A percentile compares a stretch with the other conserved stretches of the same genome.
These are phyloP conservation scores for Peribatodes rhomboidaria DNA, from an alignment of 2,888 invertebrate species.

Conservation along the genomic window DNA sequence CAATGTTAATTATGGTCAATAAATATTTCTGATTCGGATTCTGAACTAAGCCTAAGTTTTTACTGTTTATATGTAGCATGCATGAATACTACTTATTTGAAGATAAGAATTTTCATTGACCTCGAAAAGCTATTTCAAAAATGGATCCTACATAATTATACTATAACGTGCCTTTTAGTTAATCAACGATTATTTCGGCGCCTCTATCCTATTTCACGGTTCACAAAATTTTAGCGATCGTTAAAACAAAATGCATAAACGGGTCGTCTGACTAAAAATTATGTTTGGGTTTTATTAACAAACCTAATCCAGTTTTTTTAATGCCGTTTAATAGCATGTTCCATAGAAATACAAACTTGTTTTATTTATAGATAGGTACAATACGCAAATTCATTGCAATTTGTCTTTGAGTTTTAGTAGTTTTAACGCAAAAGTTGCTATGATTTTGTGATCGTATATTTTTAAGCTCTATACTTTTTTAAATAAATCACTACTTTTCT, in stretches of 20 bases:
- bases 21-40: no score
- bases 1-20: no score
- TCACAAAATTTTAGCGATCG: conserved; percentile 64
- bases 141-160: not conserved
- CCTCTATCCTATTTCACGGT: conserved; percentile 62
- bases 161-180: conserved; percentile 46
- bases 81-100: no score
- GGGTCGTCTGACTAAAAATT: conserved; percentile 54
- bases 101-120: no score
- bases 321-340: not conserved
- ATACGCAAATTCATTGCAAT: not conserved
- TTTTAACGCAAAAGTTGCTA: no score
- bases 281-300: conserved; percentile 51
- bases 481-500: no score
- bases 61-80: no score
- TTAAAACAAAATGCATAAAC: conserved; percentile 63
- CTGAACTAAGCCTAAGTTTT: no score
- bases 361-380: not conserved
- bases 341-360: not conserved
- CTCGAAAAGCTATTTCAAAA: not conserved
- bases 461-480: no score
- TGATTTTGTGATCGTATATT: no score
- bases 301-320: conserved; percentile 40
- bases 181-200: conserved; percentile 54
- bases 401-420: no score